Percentiles rank a stretch among this genome's conserved stretches.
phyloP scores from a whole-genome alignment of 2,113 vertebrate species.

The Apodemus speciosus region DNA sequence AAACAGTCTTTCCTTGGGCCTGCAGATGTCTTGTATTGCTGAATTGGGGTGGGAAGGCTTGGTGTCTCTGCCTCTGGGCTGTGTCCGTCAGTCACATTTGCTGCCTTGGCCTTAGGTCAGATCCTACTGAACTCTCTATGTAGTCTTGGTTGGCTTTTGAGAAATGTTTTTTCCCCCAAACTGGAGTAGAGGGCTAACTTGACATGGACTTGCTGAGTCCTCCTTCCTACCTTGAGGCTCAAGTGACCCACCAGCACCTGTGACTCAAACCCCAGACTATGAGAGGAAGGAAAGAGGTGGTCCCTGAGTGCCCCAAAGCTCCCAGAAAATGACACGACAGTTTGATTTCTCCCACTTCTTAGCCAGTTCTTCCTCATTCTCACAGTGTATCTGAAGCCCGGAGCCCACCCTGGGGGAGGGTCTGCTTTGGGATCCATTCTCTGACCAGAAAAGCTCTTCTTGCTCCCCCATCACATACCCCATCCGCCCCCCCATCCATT shows the following conservation, averaged over 20 bases:
- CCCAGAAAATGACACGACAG: not conserved
- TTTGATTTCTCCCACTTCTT: not conserved
- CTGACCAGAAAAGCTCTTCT: not conserved
- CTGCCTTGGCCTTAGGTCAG: not conserved
- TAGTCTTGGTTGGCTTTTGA: not conserved
- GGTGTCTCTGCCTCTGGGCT: not conserved
- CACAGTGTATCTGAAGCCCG: not conserved
- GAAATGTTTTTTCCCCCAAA: not conserved
- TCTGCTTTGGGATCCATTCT: not conserved
- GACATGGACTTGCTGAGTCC: not conserved
- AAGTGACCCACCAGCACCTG: not conserved
- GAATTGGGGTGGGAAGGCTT: not conserved
- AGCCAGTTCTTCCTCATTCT: not conserved
- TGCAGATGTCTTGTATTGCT: not conserved
- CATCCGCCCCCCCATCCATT: fast-evolving
- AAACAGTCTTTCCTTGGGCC: not conserved
- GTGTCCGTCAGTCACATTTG: not conserved
- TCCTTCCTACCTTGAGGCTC: not conserved
- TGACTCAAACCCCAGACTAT: not conserved
- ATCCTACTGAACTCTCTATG: not conserved
- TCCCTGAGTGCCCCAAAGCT: not conserved
- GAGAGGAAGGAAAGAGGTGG: not conserved
- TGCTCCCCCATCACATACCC: not conserved
- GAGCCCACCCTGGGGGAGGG: not conserved
- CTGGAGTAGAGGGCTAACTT: not conserved